Conservation (phyloP, 2,797 vertebrate species). For the Falco rusticolus region DNA sequence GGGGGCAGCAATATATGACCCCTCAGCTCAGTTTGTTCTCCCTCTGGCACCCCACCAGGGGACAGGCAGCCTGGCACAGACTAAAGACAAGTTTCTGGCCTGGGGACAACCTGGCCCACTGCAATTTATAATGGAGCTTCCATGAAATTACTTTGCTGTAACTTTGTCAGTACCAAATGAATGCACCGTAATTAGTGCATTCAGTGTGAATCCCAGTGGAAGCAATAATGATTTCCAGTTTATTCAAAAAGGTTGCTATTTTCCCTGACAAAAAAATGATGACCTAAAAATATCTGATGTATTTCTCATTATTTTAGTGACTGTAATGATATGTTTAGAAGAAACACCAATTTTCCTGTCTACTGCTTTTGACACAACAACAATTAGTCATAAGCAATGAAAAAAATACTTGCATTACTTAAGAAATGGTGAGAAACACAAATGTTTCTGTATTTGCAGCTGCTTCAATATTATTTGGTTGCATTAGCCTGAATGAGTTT, state of each 20-base stretch:
- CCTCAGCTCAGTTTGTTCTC: background rate
- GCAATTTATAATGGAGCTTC: background rate
- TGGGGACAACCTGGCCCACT: background rate
- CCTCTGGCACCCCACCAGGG: background rate
- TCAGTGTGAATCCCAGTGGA: slow-evolving; percentile 28
- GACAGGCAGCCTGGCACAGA: background rate
- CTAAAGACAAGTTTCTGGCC: background rate
- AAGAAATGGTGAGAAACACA: slow-evolving; percentile 21
- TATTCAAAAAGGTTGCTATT: slow-evolving; percentile 50
- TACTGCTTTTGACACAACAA: slow-evolving; percentile 56
- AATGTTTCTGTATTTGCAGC: background rate
- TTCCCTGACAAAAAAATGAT: slow-evolving; percentile 42
- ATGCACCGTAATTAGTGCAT: slow-evolving; percentile 34
- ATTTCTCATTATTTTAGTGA: slow-evolving; percentile 53
- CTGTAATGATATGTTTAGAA: slow-evolving; percentile 66
- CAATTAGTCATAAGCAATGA: slow-evolving; percentile 51
- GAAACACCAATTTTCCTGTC: slow-evolving; percentile 63
- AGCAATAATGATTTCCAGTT: slow-evolving; percentile 51
- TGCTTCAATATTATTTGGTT: background rate
- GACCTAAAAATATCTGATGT: slow-evolving; percentile 61
- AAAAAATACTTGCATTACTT: slow-evolving; percentile 29
- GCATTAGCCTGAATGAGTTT: background rate
- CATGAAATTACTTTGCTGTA: background rate
- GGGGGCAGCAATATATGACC: background rate
- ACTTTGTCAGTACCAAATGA: slow-evolving; percentile 14